Evolutionary conservation across 2,888 invertebrate species (phyloP), one percentile per base, ranked within the genome.

Genomic region (Drosophila mayaguana): DNA sequence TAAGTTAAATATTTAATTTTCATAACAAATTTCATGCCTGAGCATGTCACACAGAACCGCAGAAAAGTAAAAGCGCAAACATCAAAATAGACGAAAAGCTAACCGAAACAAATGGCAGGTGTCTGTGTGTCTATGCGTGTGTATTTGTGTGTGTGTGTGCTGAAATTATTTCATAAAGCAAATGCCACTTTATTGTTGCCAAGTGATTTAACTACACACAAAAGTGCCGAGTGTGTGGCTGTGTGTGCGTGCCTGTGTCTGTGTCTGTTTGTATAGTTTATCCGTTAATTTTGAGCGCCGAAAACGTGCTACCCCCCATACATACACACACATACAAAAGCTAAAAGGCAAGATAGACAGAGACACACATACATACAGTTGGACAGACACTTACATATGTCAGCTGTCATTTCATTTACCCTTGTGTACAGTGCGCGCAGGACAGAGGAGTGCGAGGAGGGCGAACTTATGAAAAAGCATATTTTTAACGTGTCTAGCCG

Each of bases 171-270:
- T 79, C 77, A 81, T 70, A 78, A 74, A 72, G 75, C 69, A 69
- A 48, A 76, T 76, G 86, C 78, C 89, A 90, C 89, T 90, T 90
- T 90, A 90, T 87, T 87, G 90, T 90, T 85, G 80, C 81, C 84
- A 87, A 91, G 89, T 90, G 87, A 90, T 90, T 90, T 89, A 91
- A 91, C 90, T 84, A 81, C 80, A 64, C 60, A 69, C 43, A 64
- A 59, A 72, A 48, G 50, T 18, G 16, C 36, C 16, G 28, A 22
- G n/a, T 53, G 7, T n/a, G 12, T 14, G 22, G 3, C 3, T 48
- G 22, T 43, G 25, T 22, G 53, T 38, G 53, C 28, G 28, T 28
- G 28, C 28, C 28, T 25, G 14, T 22, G 7, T 50, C 3, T 20
- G 14, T 32, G 20, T 11, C 5, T 42, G 36, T 36, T 20, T 28